phyloP scores from a whole-genome alignment of 2,113 vertebrate genomes.

The Ctenomys sociabilis region DNA sequence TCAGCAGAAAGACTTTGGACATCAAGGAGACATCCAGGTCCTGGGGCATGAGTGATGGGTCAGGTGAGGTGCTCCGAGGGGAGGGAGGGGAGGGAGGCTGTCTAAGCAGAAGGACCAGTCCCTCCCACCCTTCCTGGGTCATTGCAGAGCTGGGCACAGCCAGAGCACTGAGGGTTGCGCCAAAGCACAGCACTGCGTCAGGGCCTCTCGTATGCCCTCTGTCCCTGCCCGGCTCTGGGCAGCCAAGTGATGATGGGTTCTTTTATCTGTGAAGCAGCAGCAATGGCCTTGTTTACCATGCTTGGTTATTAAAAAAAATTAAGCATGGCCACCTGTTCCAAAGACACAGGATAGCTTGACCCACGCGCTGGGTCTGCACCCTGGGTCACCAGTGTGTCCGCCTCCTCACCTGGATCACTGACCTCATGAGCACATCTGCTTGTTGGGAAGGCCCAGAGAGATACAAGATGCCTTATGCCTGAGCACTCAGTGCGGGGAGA shows the following conservation, averaged over 20 bases:
- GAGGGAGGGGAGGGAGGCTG: fast-evolving
- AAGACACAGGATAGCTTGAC: neutral
- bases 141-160: neutral
- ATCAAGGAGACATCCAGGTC: neutral
- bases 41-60: neutral
- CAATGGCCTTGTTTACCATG: no score
- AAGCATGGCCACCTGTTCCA: no score
- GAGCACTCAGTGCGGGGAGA: neutral
- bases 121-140: fast-evolving
- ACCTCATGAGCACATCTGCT: no score
- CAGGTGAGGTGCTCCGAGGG: fast-evolving
- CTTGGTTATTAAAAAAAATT: neutral
- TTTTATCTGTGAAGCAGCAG: neutral
- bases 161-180: neutral
- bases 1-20: neutral
- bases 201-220: neutral
- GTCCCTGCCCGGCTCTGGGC: neutral
- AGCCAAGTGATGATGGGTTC: no score
- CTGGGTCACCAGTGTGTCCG: fast-evolving
- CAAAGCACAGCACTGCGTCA: neutral
- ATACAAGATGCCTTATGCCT: fast-evolving
- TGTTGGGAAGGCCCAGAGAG: neutral
- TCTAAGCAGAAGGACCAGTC: neutral
- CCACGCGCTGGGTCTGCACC: fast-evolving
- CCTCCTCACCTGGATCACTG: fast-evolving